Percentiles rank a stretch among this genome's conserved stretches.
phyloP scores from a whole-genome alignment of 2,888 invertebrate species.

The Meta bourneti region DNA sequence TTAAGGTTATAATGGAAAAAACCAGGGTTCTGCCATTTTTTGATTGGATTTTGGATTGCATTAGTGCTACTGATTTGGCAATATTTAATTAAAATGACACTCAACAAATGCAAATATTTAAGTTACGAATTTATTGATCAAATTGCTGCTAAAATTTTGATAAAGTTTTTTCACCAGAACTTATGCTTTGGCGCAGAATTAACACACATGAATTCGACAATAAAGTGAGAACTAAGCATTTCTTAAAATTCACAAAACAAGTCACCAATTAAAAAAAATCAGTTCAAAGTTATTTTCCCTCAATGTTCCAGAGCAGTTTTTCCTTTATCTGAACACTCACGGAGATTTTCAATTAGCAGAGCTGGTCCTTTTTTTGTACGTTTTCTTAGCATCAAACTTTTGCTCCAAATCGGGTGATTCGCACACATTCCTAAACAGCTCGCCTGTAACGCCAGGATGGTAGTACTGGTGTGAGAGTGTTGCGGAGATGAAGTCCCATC shows the following conservation, averaged over 20 bases:
- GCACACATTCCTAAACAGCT: slow-evolving; percentile 34
- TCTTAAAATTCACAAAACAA: not conserved
- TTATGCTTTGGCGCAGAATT: no score
- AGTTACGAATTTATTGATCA: no score
- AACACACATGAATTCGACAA: no score
- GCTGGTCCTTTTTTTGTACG: slow-evolving; percentile 25
- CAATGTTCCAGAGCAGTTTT: not conserved
- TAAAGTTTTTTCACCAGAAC: no score
- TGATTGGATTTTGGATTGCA: no score
- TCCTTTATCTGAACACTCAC: not conserved
- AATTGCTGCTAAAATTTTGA: no score
- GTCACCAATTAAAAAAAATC: not conserved
- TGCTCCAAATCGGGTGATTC: not conserved
- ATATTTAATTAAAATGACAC: no score
- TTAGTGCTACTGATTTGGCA: no score
- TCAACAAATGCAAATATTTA: no score
- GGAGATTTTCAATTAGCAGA: slow-evolving; percentile 44
- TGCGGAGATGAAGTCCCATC: slow-evolving; percentile 5
- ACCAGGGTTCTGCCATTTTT: no score
- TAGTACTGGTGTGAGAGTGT: slow-evolving; percentile 31
- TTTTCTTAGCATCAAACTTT: slow-evolving; percentile 27
- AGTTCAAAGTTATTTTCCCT: not conserved
- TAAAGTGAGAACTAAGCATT: not conserved
- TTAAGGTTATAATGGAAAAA: no score
- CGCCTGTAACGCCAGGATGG: not conserved